These are phyloP conservation scores for Bombyx mandarina DNA, from an alignment of 1,140 invertebrate species.

Conservation along the genomic window DNA sequence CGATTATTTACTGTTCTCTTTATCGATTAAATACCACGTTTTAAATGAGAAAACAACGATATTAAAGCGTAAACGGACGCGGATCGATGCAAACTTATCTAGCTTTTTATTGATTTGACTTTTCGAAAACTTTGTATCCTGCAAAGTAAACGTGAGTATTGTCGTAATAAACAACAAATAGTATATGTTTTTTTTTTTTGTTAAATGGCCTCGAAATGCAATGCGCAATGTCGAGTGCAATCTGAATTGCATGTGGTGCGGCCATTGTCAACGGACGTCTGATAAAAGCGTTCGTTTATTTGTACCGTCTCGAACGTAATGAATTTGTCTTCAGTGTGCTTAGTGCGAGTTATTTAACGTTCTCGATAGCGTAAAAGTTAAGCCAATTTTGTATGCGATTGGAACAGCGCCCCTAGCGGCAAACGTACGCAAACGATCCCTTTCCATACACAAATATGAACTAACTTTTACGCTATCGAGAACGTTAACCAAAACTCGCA, in stretches of 20 bases:
- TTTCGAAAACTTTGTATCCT: too few species aligned
- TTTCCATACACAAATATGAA: too few species aligned
- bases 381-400: too few species aligned
- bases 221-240: not conserved
- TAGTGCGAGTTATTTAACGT: too few species aligned
- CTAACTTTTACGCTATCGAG: not conserved
- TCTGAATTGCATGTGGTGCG: constrained; percentile 2
- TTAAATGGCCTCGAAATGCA: not conserved
- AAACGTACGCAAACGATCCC: too few species aligned
- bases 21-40: constrained; percentile 32
- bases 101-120: constrained; percentile 24
- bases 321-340: too few species aligned
- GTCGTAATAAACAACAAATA: too few species aligned
- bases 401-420: too few species aligned
- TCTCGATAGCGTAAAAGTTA: too few species aligned
- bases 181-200: too few species aligned
- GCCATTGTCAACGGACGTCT: not conserved
- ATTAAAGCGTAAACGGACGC: constrained; percentile 18
- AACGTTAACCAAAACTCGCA: constrained; percentile 11
- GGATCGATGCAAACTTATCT: constrained; percentile 27
- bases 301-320: constrained; percentile 5
- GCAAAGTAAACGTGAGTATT: too few species aligned
- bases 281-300: constrained; percentile 3
- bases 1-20: constrained; percentile 47
- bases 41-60: constrained; percentile 33